A percentile compares a stretch with the other conserved stretches of the same genome.
Conservation (phyloP, 1,140 invertebrate species). For the Drosophila paulistorum region DNA sequence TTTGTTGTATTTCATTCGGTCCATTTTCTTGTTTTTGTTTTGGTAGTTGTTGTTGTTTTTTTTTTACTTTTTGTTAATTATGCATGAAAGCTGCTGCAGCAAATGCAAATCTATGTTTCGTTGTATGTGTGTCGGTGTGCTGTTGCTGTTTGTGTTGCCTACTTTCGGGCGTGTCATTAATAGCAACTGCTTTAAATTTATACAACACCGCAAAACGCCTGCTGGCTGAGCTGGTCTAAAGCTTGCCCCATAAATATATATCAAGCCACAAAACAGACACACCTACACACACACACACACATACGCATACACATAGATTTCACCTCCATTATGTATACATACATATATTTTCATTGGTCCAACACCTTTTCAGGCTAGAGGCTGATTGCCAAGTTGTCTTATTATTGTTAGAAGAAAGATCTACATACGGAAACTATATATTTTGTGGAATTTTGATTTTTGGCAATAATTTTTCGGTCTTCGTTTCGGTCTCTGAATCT, state of each 20-base stretch:
- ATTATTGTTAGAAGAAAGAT: slow-evolving; percentile 37
- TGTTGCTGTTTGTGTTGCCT: slow-evolving; percentile 42
- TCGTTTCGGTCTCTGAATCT: slow-evolving; percentile 2
- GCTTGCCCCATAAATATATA: slow-evolving; percentile 15
- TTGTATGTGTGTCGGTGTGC: slow-evolving; percentile 2
- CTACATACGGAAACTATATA: slow-evolving; percentile 35
- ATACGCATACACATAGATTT: neutral
- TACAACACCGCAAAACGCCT: slow-evolving; percentile 49
- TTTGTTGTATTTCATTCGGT: slow-evolving; percentile 33
- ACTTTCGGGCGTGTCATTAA: slow-evolving; percentile 65
- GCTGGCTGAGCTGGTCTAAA: slow-evolving; percentile 21
- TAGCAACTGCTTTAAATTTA: slow-evolving; percentile 71
- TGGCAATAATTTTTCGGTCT: slow-evolving; percentile 65
- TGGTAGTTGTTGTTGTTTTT: slow-evolving; percentile 3
- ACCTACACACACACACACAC: slow-evolving; percentile 2
- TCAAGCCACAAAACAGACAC: neutral
- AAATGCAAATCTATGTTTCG: slow-evolving; percentile 26
- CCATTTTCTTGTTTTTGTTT: no score
- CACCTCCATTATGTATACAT: slow-evolving; percentile 15
- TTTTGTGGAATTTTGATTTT: slow-evolving; percentile 62
- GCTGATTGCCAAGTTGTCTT: slow-evolving; percentile 37
- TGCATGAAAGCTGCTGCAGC: slow-evolving; percentile 51
- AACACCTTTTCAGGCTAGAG: slow-evolving; percentile 53
- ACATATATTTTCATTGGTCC: slow-evolving; percentile 59
- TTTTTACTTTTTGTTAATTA: slow-evolving; percentile 65